Evolutionary conservation across 2,888 invertebrate species (phyloP).

Genomic region (Himalopsyche anomala): DNA sequence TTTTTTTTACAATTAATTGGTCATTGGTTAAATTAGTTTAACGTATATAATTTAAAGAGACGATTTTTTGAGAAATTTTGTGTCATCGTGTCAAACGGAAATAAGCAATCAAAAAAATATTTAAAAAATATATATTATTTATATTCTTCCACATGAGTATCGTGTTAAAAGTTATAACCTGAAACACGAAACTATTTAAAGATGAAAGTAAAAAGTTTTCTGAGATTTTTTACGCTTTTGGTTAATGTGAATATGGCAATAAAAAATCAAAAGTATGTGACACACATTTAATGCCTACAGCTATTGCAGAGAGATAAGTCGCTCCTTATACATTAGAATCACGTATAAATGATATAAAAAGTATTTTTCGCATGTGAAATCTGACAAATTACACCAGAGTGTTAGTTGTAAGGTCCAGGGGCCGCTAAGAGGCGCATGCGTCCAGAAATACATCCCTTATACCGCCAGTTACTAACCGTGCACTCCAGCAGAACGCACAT

Average conservation of each 20-base stretch:
- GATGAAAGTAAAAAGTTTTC: no score
- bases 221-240: no score
- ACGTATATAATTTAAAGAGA: no score
- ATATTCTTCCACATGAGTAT: no score
- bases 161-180: no score
- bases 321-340: conserved; percentile 32
- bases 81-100: no score
- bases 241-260: conserved; percentile 9
- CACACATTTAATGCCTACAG: conserved; percentile 27
- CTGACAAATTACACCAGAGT: conserved; percentile 36
- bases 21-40: no score
- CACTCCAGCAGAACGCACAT: conserved; percentile 47
- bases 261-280: conserved; percentile 2
- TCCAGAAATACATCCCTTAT: conserved; percentile 32
- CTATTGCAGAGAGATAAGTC: conserved; percentile 4
- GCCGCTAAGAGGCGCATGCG: conserved; percentile 52
- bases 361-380: conserved; percentile 41
- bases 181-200: no score
- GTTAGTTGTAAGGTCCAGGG: conserved; percentile 54
- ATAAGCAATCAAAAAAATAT: no score
- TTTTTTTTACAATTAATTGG: no score
- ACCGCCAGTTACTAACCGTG: conserved; percentile 54
- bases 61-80: no score
- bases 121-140: no score
- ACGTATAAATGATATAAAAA: conserved; percentile 42